Evolutionary conservation across 2,797 vertebrate species (phyloP).

Genomic region (Melanotaenia maccullochi): DNA sequence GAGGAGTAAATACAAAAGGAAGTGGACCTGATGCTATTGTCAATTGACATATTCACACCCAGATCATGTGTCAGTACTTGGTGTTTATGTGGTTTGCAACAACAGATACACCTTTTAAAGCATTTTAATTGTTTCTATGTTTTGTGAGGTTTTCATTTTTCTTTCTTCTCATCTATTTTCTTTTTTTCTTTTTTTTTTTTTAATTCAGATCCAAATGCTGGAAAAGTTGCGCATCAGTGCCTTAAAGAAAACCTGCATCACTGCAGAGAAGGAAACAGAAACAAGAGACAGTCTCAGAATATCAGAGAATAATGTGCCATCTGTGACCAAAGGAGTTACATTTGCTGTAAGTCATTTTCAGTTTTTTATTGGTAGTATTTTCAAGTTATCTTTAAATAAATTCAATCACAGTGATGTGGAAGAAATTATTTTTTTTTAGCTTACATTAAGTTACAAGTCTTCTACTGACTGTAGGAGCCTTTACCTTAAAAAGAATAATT

Average conservation of each 20-base stretch:
- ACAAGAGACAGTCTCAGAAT: conserved; percentile 33
- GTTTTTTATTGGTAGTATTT: background rate
- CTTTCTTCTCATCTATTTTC: background rate
- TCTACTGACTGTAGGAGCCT: background rate
- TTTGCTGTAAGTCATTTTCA: conserved; percentile 78
- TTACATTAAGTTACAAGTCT: background rate
- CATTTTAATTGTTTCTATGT: too few relatives aligned
- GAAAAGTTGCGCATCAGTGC: conserved; percentile 89
- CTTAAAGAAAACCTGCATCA: conserved; percentile 81
- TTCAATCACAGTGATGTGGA: background rate
- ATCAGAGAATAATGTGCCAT: conserved; percentile 38
- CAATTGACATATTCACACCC: too few relatives aligned
- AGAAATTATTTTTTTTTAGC: too few relatives aligned
- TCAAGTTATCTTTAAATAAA: background rate
- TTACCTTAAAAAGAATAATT: background rate
- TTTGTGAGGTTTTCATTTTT: too few relatives aligned
- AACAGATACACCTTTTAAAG: too few relatives aligned
- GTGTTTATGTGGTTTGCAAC: too few relatives aligned
- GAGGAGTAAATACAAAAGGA: background rate
- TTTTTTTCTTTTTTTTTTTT: background rate
- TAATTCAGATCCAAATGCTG: conserved; percentile 81
- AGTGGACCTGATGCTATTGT: too few relatives aligned
- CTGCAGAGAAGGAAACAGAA: conserved; percentile 61
- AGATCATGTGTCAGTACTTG: too few relatives aligned
- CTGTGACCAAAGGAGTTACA: conserved; percentile 69